Base-by-base conservation (phyloP, 2,888 invertebrate genomes). In the Erebia palarica region DNA sequence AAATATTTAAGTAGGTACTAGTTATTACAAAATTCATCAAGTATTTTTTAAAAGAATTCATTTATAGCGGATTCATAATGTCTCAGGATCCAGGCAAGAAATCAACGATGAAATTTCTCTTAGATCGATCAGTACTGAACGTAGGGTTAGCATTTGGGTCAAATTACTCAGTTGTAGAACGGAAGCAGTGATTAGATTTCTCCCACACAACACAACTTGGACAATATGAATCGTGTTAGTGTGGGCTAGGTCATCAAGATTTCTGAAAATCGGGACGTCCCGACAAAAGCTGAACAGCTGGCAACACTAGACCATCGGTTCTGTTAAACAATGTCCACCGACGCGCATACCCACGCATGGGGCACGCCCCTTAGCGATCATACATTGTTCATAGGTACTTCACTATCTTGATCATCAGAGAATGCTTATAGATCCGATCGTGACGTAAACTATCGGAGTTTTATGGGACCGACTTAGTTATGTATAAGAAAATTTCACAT, bases 301-400 rank as follows among this genome's bases (percentile, higher is more conserved):
- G 68, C 21, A 53, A 68, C 68, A 61, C 60, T 44, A 61, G 27
- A 83, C 82, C 87, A 87, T 89, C 88, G 80, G 80, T 77, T 85
- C 85, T 84, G 82, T 84, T 83, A 82, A 86, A 90, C 90, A 88
- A 88, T 92, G 92, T 91, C 90, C 90, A 90, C 90, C 88, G 88
- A 88, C 86, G 88, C 87, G 77, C 79, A 68, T 80, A 85, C 92
- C 90, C 87, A 91, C 91, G 87, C 89, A 84, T 80, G 78, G 80
- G 85, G 80, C 84, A 88, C 91, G 90, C 92, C 91, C 87, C 82
- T 82, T 73, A 81, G 79, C 81, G 70, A 75, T 76, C 73, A 74
- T 84, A 83, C 85, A 85, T 86, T 87, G 86, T 86, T 77, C 77
- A 76, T 77, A 76, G 76, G 74, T 72, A 75, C 73, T 76, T 81